A percentile compares a stretch with the other conserved stretches of the same genome.
phyloP scores from a whole-genome alignment of 2,113 vertebrate genomes.

The Galemys pyrenaicus region DNA sequence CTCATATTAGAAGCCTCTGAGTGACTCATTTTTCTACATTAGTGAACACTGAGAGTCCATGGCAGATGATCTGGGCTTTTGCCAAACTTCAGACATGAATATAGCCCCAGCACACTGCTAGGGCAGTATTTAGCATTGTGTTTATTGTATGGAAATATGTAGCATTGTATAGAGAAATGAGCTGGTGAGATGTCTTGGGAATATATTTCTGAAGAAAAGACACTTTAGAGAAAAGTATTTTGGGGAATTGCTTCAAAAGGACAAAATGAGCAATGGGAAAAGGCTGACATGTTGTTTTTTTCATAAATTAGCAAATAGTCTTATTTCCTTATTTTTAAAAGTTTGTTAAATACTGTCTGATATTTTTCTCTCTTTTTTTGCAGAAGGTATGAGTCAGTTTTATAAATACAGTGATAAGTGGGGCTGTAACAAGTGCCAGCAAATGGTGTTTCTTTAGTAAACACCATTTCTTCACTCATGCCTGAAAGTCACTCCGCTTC shows the following conservation, averaged over 20 bases:
- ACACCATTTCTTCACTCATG: not conserved
- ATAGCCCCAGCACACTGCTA: slow-evolving; percentile 31
- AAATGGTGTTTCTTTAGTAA: not conserved
- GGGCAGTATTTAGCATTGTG: slow-evolving; percentile 66
- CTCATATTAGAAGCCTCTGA: slow-evolving; percentile 30
- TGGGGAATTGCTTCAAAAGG: slow-evolving; percentile 70
- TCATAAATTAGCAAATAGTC: not conserved
- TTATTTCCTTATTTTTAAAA: not conserved
- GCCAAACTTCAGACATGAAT: slow-evolving; percentile 45
- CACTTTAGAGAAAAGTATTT: slow-evolving; percentile 65
- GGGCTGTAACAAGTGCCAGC: not conserved
- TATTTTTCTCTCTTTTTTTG: not conserved
- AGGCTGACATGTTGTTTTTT: rapidly evolving
- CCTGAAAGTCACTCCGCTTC: not conserved
- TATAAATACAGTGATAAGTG: not conserved
- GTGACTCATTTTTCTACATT: slow-evolving; percentile 62
- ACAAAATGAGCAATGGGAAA: slow-evolving; percentile 56
- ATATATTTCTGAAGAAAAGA: slow-evolving; percentile 65
- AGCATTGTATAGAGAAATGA: slow-evolving; percentile 61
- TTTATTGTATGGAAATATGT: slow-evolving; percentile 58
- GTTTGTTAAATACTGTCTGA: not conserved
- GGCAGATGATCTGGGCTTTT: slow-evolving; percentile 77
- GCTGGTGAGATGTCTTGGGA: slow-evolving; percentile 56
- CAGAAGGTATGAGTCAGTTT: not conserved
- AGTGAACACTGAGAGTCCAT: slow-evolving; percentile 50